Percentiles rank a stretch among this genome's conserved stretches.
Evolutionary conservation across 2,113 vertebrate species (phyloP).

Genomic region (Saccopteryx leptura): DNA sequence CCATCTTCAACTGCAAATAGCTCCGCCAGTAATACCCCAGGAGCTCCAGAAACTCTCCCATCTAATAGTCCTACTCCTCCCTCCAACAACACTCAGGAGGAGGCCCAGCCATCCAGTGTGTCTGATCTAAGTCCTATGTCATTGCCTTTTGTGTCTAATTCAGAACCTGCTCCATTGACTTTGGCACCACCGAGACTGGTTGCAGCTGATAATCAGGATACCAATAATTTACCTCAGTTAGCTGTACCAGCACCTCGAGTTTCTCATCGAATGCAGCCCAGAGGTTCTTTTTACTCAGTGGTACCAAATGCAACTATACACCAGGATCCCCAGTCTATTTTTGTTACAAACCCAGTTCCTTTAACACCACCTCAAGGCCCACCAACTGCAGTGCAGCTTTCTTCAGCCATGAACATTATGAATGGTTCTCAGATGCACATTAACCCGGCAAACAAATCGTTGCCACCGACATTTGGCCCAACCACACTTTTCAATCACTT

Average conservation of each 20-base stretch:
- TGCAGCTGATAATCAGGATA: slow-evolving; percentile 93
- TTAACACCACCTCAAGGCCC: slow-evolving; percentile 91
- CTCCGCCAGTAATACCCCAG: slow-evolving; percentile 88
- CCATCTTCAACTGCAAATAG: slow-evolving; percentile 82
- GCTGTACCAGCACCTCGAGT: slow-evolving; percentile 93
- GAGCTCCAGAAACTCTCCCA: slow-evolving; percentile 85
- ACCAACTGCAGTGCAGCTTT: slow-evolving; percentile 93
- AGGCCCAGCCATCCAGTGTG: slow-evolving; percentile 88
- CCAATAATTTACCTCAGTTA: slow-evolving; percentile 96
- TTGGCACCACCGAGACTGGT: slow-evolving; percentile 89
- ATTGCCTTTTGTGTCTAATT: slow-evolving; percentile 91
- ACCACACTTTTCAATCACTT: slow-evolving; percentile 98
- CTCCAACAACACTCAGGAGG: slow-evolving; percentile 84
- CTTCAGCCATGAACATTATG: slow-evolving; percentile 96
- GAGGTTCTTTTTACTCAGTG: slow-evolving; percentile 96
- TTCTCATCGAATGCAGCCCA: slow-evolving; percentile 95
- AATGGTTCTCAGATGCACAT: slow-evolving; percentile 98
- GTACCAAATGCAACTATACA: slow-evolving; percentile 91
- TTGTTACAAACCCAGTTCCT: slow-evolving; percentile 93
- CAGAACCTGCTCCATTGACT: slow-evolving; percentile 91
- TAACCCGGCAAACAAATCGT: slow-evolving; percentile 93
- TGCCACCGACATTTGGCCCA: slow-evolving; percentile 95
- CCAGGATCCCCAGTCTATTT: slow-evolving; percentile 95
- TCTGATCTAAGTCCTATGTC: slow-evolving; percentile 90
- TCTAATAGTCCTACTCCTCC: slow-evolving; percentile 83